These are phyloP conservation scores for Paracanthobrama guichenoti DNA, from an alignment of 2,113 vertebrate species.

Conservation along the genomic window DNA sequence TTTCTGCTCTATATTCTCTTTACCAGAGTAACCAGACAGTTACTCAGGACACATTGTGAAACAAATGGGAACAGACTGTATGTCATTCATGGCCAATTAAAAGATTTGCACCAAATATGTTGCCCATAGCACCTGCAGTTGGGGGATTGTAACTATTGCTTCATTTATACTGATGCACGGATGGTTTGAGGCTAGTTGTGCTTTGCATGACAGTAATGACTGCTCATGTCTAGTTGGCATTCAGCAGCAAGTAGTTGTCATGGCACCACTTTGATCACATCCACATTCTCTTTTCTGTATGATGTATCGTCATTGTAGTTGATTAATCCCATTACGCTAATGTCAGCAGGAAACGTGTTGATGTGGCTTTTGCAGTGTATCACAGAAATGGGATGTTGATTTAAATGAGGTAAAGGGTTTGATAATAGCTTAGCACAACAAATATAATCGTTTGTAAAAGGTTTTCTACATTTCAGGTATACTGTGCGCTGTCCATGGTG, in stretches of 20 bases:
- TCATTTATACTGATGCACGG: constrained; percentile 7
- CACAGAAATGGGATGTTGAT: not conserved
- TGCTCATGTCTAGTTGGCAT: constrained; percentile 13
- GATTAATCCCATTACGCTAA: constrained; percentile 41
- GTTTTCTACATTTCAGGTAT: not conserved
- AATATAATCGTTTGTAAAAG: not conserved
- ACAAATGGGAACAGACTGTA: constrained; percentile 14
- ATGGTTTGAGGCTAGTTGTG: constrained; percentile 9
- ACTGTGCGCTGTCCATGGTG: not conserved
- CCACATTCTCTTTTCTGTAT: constrained; percentile 26
- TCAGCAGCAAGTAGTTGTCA: constrained; percentile 28
- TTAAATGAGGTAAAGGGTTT: not conserved
- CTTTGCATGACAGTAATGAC: constrained; percentile 15
- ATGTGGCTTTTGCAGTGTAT: not conserved
- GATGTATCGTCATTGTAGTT: constrained; percentile 23
- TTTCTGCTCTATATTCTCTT: not conserved
- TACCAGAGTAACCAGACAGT: constrained; percentile 11
- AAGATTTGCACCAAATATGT: constrained; percentile 8
- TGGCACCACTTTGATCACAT: constrained; percentile 40
- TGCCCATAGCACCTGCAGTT: not conserved
- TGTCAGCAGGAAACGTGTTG: constrained; percentile 11
- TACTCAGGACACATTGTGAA: not conserved
- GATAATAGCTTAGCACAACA: constrained; percentile 2
- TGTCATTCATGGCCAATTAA: constrained; percentile 14
- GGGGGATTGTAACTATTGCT: not conserved